Base-by-base conservation (phyloP, 1,140 invertebrate species). In the Drosophila triauraria region DNA sequence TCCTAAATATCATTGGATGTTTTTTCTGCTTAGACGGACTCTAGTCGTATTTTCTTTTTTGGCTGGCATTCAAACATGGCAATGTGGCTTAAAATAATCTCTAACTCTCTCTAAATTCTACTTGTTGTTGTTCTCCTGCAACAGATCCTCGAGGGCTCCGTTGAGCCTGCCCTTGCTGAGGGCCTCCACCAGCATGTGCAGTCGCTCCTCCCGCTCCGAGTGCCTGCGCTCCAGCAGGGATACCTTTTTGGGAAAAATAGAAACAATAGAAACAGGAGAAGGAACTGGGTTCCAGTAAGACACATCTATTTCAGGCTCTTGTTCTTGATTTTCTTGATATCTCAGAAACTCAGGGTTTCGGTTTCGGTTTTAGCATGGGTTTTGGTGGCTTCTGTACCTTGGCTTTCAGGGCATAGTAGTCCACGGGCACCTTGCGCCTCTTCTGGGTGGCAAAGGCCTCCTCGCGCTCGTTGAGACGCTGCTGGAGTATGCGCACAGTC, bases 111-210 rank as follows among this genome's bases (percentile, higher is more conserved):
- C 8, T 32, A 8, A 8, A 7, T 32, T 43, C 13, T 85, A 90
- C 47, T 90, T 90, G 57, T 92, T 92, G 64, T 91, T 91, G 68
- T 91, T 92, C 44, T 93, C 90, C 57, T 78, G 81, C 68, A 93
- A 5, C 27, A 92, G 60, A 51, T 91, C 91, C 54, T 92, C 91
- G 23, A 93, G 76, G 0, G 91, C 91, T 4, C 92, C 92, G 35
- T 91, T 92, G 4, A 93, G 65, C 13, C 92, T 74, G 17, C 92
- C 92, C 56, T 93, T 93, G 70, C 92, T 93, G 2, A 93, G 75
- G 17, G 91, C 92, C 62, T 93, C 92, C 13, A 93, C 91, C n/a
- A 93, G 78, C 81, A 93, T 91, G 27, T 93, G 92, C 27, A 93
- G 57, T 10, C 92, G 83, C 40, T 93, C 91, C 78, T 93, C 92